A percentile compares a stretch with the other conserved stretches of the same genome.
phyloP scores from a whole-genome alignment of 2,797 vertebrate genomes.

The Ciconia nigra region DNA sequence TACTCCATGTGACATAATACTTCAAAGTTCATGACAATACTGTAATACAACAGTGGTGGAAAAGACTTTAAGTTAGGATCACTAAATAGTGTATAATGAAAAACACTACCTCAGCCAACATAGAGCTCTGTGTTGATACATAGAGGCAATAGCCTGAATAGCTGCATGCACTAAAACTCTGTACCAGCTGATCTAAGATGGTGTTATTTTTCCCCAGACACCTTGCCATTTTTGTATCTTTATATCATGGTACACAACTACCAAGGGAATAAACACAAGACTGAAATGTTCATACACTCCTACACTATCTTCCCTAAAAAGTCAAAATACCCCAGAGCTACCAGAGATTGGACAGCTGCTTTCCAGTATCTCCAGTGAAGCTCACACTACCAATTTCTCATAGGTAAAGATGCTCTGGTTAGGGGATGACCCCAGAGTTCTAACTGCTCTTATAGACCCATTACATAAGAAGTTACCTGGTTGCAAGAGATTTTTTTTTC shows the following conservation, averaged over 20 bases:
- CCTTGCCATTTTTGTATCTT: background rate
- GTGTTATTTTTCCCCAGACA: background rate
- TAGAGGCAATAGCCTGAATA: background rate
- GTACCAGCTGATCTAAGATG: background rate
- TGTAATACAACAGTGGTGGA: background rate
- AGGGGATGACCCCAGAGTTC: background rate
- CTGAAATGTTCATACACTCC: background rate
- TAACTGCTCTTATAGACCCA: background rate
- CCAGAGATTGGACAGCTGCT: background rate
- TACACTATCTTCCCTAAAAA: background rate
- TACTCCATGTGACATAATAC: background rate
- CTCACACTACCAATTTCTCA: background rate
- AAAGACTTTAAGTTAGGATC: background rate
- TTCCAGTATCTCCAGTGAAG: background rate
- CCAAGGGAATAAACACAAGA: background rate
- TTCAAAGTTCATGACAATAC: background rate
- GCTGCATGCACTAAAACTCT: background rate
- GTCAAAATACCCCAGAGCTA: background rate
- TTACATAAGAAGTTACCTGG: background rate
- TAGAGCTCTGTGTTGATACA: background rate
- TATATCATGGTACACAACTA: background rate
- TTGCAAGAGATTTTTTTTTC: background rate
- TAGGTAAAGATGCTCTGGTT: background rate
- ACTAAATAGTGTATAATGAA: background rate
- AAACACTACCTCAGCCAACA: background rate